Conservation (phyloP, 1,140 invertebrate species). For the Luehdorfia chinensis region DNA sequence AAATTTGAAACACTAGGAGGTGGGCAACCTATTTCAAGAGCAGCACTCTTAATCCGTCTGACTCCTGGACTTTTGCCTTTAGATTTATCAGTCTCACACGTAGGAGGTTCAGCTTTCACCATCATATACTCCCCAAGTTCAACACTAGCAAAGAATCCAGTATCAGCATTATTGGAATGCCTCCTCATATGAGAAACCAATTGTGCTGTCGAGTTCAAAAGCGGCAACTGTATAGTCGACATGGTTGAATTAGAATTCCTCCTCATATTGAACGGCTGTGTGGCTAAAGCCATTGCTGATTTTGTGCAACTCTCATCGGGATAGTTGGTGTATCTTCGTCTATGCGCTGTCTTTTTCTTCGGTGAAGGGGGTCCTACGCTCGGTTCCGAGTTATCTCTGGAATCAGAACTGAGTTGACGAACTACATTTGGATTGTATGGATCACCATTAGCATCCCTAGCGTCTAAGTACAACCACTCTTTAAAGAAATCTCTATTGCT, state of each 20-base stretch:
- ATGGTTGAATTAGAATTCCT: slow-evolving; percentile 79
- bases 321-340: slow-evolving; percentile 61
- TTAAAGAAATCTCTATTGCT: slow-evolving; percentile 66
- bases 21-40: slow-evolving; percentile 81
- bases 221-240: slow-evolving; percentile 78
- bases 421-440: slow-evolving; percentile 69
- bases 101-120: slow-evolving; percentile 62
- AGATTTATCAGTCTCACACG: slow-evolving; percentile 52
- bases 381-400: slow-evolving; percentile 70
- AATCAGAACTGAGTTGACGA: slow-evolving; percentile 71
- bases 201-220: slow-evolving; percentile 69
- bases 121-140: slow-evolving; percentile 76
- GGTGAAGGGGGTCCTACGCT: slow-evolving; percentile 69
- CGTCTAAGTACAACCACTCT: slow-evolving; percentile 66
- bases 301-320: slow-evolving; percentile 71
- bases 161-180: slow-evolving; percentile 81
- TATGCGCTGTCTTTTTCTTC: slow-evolving; percentile 59
- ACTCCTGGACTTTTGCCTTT: slow-evolving; percentile 75
- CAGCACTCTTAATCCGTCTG: slow-evolving; percentile 81
- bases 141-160: slow-evolving; percentile 76
- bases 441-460: slow-evolving; percentile 54
- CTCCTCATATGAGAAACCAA: slow-evolving; percentile 74
- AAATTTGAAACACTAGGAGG: slow-evolving; percentile 80
- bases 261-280: slow-evolving; percentile 70
- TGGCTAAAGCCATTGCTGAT: slow-evolving; percentile 66